Base-by-base conservation (phyloP, 2,888 invertebrate species). In the Ligdia adustata region DNA sequence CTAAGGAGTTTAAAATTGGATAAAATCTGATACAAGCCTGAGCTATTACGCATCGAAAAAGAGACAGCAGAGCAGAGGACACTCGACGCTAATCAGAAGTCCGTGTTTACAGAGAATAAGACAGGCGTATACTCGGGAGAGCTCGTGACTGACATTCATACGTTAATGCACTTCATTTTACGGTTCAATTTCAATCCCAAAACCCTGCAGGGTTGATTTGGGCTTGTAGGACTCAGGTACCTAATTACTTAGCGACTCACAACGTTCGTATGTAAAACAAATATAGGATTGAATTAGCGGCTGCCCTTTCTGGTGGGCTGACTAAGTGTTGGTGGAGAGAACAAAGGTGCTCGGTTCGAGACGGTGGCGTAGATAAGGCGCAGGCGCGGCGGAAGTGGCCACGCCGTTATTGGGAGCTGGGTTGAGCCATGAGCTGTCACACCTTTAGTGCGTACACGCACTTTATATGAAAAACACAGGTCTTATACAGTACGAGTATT, bases 361-460 rank as follows among this genome's bases (percentile, higher is more conserved):
- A 51, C 48, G 47, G 57, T 64, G 60, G 62, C 60, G 59, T 63
- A 69, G 78, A 79, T 79, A 81, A 75, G 75, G 73, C 62, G 55
- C 62, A 55, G 58, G 62, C 60, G 56, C 68, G 65, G 62, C 79
- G 81, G 80, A 83, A 76, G 81, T 81, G 56, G 60, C 80, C 79
- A 72, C 79, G 79, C 72, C 22, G 22, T n/a, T n/a, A n/a, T n/a
- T n/a, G 48, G 57, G 43, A 41, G 45, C 24, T 42, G 20, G 31
- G 14, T 15, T 28, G 22, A 33, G 37, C 18, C 37, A 14, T 48
- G 45, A 46, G 43, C 35, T 46, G 43, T 52, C 44, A 38, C 14
- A 34, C 22, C 22, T 33, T 32, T 32, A 9, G 12, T 33, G 12
- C 11, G 32, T 12, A 18, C 27, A 13, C 11, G 14, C 9, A 9